Base-by-base conservation (phyloP, 2,113 vertebrate genomes). In the Pristiophorus japonicus region DNA sequence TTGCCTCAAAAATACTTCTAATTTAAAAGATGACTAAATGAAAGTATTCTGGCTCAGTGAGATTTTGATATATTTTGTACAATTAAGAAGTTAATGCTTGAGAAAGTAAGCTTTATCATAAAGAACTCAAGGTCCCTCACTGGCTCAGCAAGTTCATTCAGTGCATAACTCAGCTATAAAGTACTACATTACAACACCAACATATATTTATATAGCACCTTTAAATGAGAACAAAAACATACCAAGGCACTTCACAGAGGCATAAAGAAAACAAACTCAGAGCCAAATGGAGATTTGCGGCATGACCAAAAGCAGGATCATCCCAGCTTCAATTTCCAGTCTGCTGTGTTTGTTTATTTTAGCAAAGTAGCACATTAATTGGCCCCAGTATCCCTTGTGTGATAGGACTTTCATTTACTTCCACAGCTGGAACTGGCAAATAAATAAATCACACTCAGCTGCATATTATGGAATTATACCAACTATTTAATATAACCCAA, bases 371-470 rank as follows among this genome's bases (percentile, higher is more conserved):
- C 59, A 91, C 1, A n/a, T 27, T 30, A 88, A 88, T 88, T 91
- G 34, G 14, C 88, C 59, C 38, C 59, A 91, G 88, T 91, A 20
- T 59, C 34, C 34, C n/a, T n/a, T n/a, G 34, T 92, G 62, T 92
- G 3, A 42, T 62, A 63, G 34, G 59, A 65, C 5, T 59, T 88
- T 38, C 59, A 38, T 38, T 45, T 59, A 38, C 88, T 63, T 65
- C n/a, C 84, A 38, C 88, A 92, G 88, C 34, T 65, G 59, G 59
- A 92, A 62, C n/a, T 63, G 88, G 59, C 88, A 92, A 92, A 63
- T 16, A 63, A 92, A 91, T 91, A 92, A 51, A 51, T 70, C 45
- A 94, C 22, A 16, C 8, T 90, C 14, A 94, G 45, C 63, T 94
- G 42, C 24, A 22, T 38, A 42, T 42, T 42, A 66, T 66, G 66